Evolutionary conservation across 2,797 vertebrate genomes (phyloP), one percentile per base, ranked within the genome.

Genomic region (Kryptolebias ocellatus): DNA sequence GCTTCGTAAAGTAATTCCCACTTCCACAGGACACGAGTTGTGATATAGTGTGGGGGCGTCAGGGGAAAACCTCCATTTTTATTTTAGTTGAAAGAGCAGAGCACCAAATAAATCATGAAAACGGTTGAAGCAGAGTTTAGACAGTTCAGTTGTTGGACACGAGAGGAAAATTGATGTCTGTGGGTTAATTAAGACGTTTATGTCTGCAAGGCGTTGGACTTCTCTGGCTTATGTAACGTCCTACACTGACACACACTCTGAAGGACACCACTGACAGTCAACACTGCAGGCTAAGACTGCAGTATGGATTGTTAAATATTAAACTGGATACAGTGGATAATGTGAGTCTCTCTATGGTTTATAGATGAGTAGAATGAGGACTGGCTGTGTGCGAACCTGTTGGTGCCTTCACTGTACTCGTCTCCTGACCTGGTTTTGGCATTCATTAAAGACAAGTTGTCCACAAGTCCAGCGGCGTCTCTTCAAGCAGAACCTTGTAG

Each of bases 261-360:
- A 14, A 39, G 14, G 24, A 59, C 56, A 58, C 17, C 24, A 9
- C 52, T 62, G 72, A 52, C 34, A 17, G 70, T 28, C 60, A 75
- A 63, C 50, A 44, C 50, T 58, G 62, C 53, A 54, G 63, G 55
- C 45, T 2, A 62, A 60, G 60, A 20, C 49, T 58, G 56, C 60
- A 1, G 65, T 34, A 5, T 50, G 28, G 54, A 64, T 53, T 1
- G 64, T 85, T 39, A 86, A 88, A 83, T 85, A 89, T 90, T 82
- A 64, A 87, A 68, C 44, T 51, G 63, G 71, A 79, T 69, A 69
- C 66, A 49, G 55, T 44, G 61, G 74, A 81, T 81, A 80, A 81
- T 79, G 58, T 64, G 77, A 56, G 27, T 11, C 39, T 67, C 44
- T 54, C 5, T 27, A 64, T 81, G 75, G 53, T 84, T 87, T 79